Evolutionary conservation across 1,140 invertebrate species (phyloP).

Genomic region (Hesperophylax magnus): DNA sequence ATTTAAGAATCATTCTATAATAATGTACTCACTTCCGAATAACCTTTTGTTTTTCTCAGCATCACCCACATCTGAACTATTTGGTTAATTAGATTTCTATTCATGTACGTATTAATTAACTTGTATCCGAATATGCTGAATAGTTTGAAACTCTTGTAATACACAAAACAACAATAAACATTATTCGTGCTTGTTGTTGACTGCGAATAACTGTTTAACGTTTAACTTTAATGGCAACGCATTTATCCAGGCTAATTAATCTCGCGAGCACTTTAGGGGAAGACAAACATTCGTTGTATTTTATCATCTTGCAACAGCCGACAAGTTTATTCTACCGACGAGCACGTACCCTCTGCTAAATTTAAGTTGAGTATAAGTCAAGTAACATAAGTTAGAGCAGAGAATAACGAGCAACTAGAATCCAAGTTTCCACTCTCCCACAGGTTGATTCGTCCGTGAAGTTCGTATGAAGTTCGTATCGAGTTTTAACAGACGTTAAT

Average conservation of each 20-base stretch:
- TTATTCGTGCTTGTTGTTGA: background rate
- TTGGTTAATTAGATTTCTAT: no score
- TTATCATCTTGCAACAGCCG: conserved; percentile 26
- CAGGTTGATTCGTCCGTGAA: background rate
- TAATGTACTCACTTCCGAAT: no score
- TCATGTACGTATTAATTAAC: no score
- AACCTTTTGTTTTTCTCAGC: no score
- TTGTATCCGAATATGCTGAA: no score
- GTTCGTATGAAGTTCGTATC: conserved; percentile 21
- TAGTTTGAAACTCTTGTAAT: no score
- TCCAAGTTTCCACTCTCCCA: background rate
- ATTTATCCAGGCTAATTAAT: conserved; percentile 8
- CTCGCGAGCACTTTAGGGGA: background rate
- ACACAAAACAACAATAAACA: no score
- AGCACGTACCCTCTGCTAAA: conserved; percentile 18
- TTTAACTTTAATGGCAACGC: background rate
- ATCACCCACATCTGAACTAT: no score
- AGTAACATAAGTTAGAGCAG: background rate
- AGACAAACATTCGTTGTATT: background rate
- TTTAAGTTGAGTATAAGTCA: conserved; percentile 14
- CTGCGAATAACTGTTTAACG: background rate
- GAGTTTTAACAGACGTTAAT: conserved; percentile 13
- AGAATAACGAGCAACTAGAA: background rate
- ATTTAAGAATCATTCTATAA: no score
- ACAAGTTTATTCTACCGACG: conserved; percentile 16